Conservation (phyloP, 1,140 invertebrate species). For the Nephila pilipes region DNA sequence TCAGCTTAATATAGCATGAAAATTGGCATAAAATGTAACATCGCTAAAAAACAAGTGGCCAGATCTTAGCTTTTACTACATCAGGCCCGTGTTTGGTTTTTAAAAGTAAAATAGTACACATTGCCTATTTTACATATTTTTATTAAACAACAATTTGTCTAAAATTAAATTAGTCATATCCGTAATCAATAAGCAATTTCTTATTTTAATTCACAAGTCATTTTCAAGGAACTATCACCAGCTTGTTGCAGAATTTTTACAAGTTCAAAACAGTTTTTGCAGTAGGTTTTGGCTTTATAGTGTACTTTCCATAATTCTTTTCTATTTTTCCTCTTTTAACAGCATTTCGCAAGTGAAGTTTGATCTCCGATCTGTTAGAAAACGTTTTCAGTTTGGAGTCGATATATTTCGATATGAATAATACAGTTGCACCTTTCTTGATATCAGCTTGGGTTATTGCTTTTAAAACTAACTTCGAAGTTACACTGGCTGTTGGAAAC, state of each 20-base stretch:
- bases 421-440: neutral
- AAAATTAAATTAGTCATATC: too few relatives aligned
- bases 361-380: neutral
- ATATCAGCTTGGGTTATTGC: neutral
- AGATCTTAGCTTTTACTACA: too few relatives aligned
- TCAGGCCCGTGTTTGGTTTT: too few relatives aligned
- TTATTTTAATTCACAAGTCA: neutral
- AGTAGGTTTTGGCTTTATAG: neutral
- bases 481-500: neutral
- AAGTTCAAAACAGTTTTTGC: neutral
- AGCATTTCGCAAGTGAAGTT: neutral
- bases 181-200: neutral
- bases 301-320: neutral
- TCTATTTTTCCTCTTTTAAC: neutral
- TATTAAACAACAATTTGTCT: too few relatives aligned
- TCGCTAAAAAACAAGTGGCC: too few relatives aligned
- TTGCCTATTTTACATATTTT: too few relatives aligned
- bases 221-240: neutral
- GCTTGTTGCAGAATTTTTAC: neutral
- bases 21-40: too few relatives aligned
- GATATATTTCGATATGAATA: neutral
- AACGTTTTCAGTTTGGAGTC: neutral
- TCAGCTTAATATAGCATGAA: too few relatives aligned
- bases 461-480: neutral
- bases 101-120: too few relatives aligned